Base-by-base conservation (phyloP, 2,888 invertebrate genomes). In the Cremastinae sp. region DNA sequence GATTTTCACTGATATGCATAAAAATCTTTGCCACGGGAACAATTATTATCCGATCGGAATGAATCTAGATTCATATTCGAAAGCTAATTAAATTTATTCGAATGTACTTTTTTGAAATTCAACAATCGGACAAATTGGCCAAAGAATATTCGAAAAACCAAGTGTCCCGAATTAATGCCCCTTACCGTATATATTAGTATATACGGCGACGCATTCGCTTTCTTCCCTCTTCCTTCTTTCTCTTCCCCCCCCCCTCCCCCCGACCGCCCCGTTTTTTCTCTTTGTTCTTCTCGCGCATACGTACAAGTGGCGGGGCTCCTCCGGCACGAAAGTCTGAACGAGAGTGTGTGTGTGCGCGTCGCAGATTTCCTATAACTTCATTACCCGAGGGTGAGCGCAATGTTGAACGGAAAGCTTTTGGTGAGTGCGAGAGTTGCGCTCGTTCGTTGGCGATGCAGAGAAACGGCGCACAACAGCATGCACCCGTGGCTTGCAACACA, bases 301-400 rank as follows among this genome's bases (percentile, higher is more conserved):
- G 28, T 28, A 47, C 51, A 18, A 0, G 58, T 36, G 36, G 22
- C 47, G 28, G 64, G 16, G 28, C 16, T 20, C 49, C 49, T 49
- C 51, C 12, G 20, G 43, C 58, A 47, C 41, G 9, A 43, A 58
- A 54, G 38, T 56, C 18, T 59, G 38, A 43, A 36, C 45, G 12
- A 43, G 10, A 41, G 20, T 18, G 36, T 28, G 54, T 36, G 47
- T 36, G 47, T 61, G 49, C 49, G 56, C 20, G 65, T 66, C 56
- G 51, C 12, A 53, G 53, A 36, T 41, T 69, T 72, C 59, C 76
- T 73, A 76, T 76, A 76, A 73, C 76, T 76, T 76, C 64, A 69
- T 76, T 76, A 76, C 69, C 72, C 69, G 49, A 20, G 12, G 53
- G 58, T 64, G 9, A 64, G 69, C 51, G 38, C 69, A 66, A 69